phyloP scores from a whole-genome alignment of 1,140 invertebrate species.

The Drosophila pruinosa region DNA sequence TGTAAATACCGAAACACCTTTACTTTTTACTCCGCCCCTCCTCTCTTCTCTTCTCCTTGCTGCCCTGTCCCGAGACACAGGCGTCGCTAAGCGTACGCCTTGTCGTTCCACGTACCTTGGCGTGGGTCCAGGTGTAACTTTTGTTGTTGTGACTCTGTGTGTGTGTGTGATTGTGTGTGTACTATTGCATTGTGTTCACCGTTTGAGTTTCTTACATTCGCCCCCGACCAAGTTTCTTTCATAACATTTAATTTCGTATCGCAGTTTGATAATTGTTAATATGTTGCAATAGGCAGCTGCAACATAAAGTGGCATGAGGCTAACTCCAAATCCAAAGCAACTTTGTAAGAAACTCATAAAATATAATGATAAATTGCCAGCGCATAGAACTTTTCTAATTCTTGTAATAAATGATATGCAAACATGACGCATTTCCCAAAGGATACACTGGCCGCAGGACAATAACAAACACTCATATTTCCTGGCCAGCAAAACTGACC shows the following conservation, averaged over 20 bases:
- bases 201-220: slow-evolving; percentile 33
- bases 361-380: not conserved
- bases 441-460: slow-evolving; percentile 20
- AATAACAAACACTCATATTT: slow-evolving; percentile 73
- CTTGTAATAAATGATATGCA: slow-evolving; percentile 65
- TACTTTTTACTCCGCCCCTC: slow-evolving; percentile 21
- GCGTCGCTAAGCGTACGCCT: slow-evolving; percentile 7
- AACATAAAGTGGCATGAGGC: slow-evolving; percentile 16
- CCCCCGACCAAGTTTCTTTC: slow-evolving; percentile 33
- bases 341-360: not conserved
- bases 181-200: slow-evolving; percentile 47
- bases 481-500: slow-evolving; percentile 45
- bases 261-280: slow-evolving; percentile 48
- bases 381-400: not conserved
- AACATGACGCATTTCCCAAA: slow-evolving; percentile 62
- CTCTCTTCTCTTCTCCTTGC: not conserved
- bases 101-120: slow-evolving; percentile 33
- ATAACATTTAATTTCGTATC: slow-evolving; percentile 57
- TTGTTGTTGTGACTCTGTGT: slow-evolving; percentile 10
- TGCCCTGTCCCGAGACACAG: not conserved
- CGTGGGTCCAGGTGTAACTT: slow-evolving; percentile 77
- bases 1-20: slow-evolving; percentile 70
- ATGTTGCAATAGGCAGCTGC: slow-evolving; percentile 37
- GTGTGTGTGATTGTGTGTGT: slow-evolving; percentile 13
- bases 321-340: not conserved